Percentiles rank a stretch among this genome's conserved stretches.
Conservation (phyloP, 2,797 vertebrate species). For the Scyliorhinus canicula region DNA sequence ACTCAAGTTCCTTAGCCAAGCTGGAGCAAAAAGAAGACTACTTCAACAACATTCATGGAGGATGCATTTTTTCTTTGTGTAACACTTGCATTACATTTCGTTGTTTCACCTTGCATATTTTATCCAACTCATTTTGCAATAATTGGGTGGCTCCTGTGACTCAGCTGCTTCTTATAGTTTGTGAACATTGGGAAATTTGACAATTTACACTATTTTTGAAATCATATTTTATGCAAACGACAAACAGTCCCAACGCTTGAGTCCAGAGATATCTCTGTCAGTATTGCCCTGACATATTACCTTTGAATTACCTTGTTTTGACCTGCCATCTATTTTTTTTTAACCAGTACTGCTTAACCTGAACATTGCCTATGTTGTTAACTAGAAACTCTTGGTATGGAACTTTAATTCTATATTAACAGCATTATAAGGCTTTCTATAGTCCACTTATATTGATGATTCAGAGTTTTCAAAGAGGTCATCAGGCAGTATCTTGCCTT, state of each 20-base stretch:
- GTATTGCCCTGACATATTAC: background rate
- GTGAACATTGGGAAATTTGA: background rate
- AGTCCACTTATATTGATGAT: background rate
- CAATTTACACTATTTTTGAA: background rate
- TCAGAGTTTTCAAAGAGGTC: background rate
- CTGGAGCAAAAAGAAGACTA: background rate
- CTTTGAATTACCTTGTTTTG: background rate
- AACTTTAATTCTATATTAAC: background rate
- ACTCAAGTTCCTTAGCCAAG: no score
- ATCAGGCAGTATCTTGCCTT: background rate
- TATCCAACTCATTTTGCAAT: background rate
- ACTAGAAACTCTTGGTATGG: background rate
- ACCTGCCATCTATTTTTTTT: background rate
- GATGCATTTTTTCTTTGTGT: background rate
- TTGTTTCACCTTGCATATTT: background rate
- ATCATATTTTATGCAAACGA: background rate
- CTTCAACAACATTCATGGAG: background rate
- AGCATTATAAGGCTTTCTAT: background rate
- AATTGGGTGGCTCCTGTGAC: background rate
- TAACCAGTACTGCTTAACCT: background rate
- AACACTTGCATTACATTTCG: background rate
- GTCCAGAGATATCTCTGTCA: no score
- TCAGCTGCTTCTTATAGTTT: background rate
- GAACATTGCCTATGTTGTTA: background rate
- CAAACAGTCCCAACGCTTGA: background rate